A percentile compares a stretch with the other conserved stretches of the same genome.
phyloP scores from a whole-genome alignment of 2,113 vertebrate species.

The Chloroceryle aenea region DNA sequence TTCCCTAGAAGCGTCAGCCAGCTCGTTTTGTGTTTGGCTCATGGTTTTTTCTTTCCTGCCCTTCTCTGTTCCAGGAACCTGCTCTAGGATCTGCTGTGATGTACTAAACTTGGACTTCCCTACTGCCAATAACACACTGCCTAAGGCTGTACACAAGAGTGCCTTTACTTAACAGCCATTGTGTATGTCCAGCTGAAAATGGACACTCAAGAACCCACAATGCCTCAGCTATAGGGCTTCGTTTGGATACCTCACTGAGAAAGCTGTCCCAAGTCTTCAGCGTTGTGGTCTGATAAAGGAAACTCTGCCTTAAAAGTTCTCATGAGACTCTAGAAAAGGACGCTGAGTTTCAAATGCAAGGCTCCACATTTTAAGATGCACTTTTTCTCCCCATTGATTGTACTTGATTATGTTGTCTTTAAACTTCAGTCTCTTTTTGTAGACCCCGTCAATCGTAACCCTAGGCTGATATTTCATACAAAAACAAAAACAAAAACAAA shows the following conservation, averaged over 20 bases:
- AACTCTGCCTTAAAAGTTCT: constrained; percentile 81
- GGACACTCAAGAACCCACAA: constrained; percentile 75
- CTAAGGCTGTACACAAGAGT: constrained; percentile 87
- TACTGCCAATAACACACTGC: constrained; percentile 87
- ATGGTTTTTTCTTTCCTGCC: constrained; percentile 9
- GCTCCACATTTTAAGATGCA: constrained; percentile 69
- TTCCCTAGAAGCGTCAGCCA: neutral
- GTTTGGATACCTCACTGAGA: constrained; percentile 77
- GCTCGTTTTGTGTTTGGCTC: neutral
- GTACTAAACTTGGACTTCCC: constrained; percentile 75
- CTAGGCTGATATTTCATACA: neutral
- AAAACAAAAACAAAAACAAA: neutral
- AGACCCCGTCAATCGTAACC: constrained; percentile 31
- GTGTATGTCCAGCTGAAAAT: constrained; percentile 73
- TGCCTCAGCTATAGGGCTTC: constrained; percentile 73
- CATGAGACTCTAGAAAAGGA: constrained; percentile 74
- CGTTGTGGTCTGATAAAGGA: constrained; percentile 69
- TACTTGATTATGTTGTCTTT: constrained; percentile 78
- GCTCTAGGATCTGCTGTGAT: constrained; percentile 81
- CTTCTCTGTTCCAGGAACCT: constrained; percentile 74
- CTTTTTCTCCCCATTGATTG: constrained; percentile 73
- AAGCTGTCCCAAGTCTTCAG: constrained; percentile 71
- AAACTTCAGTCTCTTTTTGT: constrained; percentile 55
- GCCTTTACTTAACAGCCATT: constrained; percentile 93
- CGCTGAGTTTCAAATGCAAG: constrained; percentile 71